These are phyloP conservation scores for Brachionus calyciflorus DNA, from an alignment of 1,140 invertebrate genomes.

Conservation along the genomic window DNA sequence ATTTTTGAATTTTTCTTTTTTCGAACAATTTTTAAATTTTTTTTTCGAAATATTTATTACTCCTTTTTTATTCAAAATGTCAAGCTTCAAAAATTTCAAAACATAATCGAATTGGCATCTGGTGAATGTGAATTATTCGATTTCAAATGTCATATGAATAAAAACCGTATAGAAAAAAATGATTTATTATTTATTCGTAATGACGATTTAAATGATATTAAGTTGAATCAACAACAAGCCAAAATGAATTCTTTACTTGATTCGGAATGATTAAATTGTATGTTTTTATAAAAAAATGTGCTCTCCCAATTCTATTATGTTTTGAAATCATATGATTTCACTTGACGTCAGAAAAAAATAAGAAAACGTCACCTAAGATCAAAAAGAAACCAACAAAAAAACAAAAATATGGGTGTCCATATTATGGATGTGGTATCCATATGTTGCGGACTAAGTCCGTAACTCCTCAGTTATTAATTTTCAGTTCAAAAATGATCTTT, in stretches of 20 bases:
- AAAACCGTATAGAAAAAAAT: neutral
- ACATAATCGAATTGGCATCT: constrained; percentile 35
- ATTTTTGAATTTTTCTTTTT: too few species aligned
- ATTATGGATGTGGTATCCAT: too few species aligned
- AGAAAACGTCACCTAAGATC: too few species aligned
- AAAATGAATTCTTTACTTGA: constrained; percentile 13
- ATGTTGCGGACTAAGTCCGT: too few species aligned
- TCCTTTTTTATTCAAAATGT: neutral
- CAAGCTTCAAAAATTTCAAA: constrained; percentile 42
- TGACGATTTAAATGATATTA: neutral
- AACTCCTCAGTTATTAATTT: too few species aligned
- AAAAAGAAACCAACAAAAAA: too few species aligned
- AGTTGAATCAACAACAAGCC: neutral
- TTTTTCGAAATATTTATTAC: neutral
- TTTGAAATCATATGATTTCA: too few species aligned
- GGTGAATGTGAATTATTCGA: constrained; percentile 28
- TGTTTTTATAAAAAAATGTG: too few species aligned
- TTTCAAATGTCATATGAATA: neutral
- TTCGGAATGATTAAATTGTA: neutral
- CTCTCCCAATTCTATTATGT: too few species aligned
- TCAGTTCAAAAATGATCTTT: too few species aligned
- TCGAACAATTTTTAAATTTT: neutral
- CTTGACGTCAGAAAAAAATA: too few species aligned
- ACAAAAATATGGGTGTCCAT: too few species aligned
- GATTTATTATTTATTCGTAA: neutral